A percentile compares a stretch with the other conserved stretches of the same genome.
Evolutionary conservation across 2,113 vertebrate genomes (phyloP).

Genomic region (Anseranas semipalmata): DNA sequence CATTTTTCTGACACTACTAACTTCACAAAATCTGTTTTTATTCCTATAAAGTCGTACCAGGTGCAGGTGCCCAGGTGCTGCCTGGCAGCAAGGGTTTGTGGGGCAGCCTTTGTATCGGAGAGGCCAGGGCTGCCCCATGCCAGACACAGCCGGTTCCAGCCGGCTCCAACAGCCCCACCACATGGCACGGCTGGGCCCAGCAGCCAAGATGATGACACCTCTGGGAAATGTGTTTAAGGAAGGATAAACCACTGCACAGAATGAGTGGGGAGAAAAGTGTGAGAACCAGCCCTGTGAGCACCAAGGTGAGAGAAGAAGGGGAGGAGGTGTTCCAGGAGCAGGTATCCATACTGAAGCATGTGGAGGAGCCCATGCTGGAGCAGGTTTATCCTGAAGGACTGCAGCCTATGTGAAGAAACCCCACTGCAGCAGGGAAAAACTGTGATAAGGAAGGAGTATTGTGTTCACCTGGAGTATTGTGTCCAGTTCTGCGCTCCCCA

Average conservation of each 20-base stretch:
- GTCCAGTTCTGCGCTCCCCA: no score
- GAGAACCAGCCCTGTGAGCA: no score
- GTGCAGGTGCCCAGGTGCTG: rapidly evolving
- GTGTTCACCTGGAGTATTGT: no score
- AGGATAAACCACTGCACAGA: no score
- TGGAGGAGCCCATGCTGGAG: no score
- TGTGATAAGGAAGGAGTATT: not conserved
- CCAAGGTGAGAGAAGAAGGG: no score
- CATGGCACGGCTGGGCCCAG: not conserved
- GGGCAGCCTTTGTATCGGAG: not conserved
- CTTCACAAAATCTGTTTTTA: not conserved
- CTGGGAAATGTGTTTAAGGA: no score
- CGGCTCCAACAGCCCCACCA: rapidly evolving
- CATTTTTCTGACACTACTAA: not conserved
- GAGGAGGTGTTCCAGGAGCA: no score
- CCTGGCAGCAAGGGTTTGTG: not conserved
- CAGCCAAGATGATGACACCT: no score
- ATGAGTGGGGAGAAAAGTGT: no score
- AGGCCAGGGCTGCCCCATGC: rapidly evolving
- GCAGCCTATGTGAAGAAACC: not conserved
- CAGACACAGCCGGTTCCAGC: rapidly evolving
- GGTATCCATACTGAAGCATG: no score
- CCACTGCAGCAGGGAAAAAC: not conserved
- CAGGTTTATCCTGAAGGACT: no score
- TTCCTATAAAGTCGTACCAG: rapidly evolving